A percentile compares a stretch with the other conserved stretches of the same genome.
Conservation (phyloP, 1,140 invertebrate genomes). For the Trichoplusia ni region DNA sequence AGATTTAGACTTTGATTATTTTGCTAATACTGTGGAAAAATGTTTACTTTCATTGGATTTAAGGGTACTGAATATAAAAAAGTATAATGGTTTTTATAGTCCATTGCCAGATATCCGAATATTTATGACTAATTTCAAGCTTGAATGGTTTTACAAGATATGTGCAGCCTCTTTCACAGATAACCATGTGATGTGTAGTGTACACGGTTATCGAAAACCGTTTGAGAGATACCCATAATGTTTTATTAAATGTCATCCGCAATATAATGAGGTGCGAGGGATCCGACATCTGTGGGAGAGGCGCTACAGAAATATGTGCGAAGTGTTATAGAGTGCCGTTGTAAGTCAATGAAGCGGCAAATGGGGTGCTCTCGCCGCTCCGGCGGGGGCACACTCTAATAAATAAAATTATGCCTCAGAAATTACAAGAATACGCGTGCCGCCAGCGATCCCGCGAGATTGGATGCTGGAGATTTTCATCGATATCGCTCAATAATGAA, state of each 20-base stretch:
- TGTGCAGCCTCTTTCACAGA: slow-evolving; percentile 9
- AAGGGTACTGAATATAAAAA: too few relatives aligned
- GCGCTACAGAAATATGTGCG: slow-evolving; percentile 80
- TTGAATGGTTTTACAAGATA: not conserved
- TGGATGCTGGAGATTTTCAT: slow-evolving; percentile 75
- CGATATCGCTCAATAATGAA: slow-evolving; percentile 71
- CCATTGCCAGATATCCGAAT: slow-evolving; percentile 4
- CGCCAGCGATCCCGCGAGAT: slow-evolving; percentile 70
- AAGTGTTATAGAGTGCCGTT: slow-evolving; percentile 80
- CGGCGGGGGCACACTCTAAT: slow-evolving; percentile 76
- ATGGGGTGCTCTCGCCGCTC: slow-evolving; percentile 76
- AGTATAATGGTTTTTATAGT: too few relatives aligned
- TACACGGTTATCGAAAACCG: slow-evolving; percentile 70
- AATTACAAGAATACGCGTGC: slow-evolving; percentile 79
- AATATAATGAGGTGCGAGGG: slow-evolving; percentile 80
- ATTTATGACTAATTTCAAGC: slow-evolving; percentile 12
- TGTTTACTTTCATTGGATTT: too few relatives aligned
- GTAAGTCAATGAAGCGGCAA: slow-evolving; percentile 81
- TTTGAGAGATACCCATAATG: slow-evolving; percentile 73
- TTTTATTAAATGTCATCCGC: slow-evolving; percentile 81
- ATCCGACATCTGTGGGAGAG: slow-evolving; percentile 72
- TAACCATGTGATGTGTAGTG: slow-evolving; percentile 37
- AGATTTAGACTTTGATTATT: too few relatives aligned
- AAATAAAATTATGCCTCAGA: slow-evolving; percentile 81
- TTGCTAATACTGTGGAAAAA: too few relatives aligned